These are phyloP conservation scores for Platysteira castanea DNA, from an alignment of 2,113 vertebrate genomes.

Conservation along the genomic window DNA sequence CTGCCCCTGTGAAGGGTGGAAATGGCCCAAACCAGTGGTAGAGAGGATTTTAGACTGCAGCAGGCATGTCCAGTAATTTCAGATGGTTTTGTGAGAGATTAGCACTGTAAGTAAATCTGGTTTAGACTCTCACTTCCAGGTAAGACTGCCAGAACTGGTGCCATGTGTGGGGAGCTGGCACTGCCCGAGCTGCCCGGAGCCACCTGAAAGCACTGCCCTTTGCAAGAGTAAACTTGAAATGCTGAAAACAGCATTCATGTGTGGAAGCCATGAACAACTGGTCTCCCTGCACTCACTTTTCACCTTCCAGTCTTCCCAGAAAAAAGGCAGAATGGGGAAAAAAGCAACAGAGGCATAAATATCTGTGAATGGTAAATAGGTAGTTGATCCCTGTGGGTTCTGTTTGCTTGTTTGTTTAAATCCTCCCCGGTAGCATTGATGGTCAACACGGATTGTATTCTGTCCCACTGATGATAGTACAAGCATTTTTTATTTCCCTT, in stretches of 20 bases:
- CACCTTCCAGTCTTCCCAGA: neutral
- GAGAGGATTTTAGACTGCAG: neutral
- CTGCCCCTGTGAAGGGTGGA: neutral
- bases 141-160: neutral
- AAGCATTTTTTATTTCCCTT: fast-evolving
- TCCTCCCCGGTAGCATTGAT: neutral
- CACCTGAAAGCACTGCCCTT: neutral
- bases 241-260: neutral
- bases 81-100: neutral
- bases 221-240: neutral
- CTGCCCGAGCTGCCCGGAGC: neutral
- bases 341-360: neutral
- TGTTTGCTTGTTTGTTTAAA: neutral
- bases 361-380: neutral
- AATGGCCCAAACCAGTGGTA: neutral
- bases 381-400: neutral
- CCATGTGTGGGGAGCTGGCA: neutral
- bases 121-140: neutral
- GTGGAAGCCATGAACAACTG: neutral
- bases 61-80: neutral
- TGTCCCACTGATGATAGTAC: neutral
- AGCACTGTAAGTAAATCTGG: neutral
- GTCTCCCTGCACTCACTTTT: neutral
- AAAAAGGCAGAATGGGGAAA: neutral
- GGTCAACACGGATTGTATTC: neutral